Evolutionary conservation across 1,140 invertebrate species (phyloP), one percentile per base, ranked within the genome.

Genomic region (Micrasema longulum): DNA sequence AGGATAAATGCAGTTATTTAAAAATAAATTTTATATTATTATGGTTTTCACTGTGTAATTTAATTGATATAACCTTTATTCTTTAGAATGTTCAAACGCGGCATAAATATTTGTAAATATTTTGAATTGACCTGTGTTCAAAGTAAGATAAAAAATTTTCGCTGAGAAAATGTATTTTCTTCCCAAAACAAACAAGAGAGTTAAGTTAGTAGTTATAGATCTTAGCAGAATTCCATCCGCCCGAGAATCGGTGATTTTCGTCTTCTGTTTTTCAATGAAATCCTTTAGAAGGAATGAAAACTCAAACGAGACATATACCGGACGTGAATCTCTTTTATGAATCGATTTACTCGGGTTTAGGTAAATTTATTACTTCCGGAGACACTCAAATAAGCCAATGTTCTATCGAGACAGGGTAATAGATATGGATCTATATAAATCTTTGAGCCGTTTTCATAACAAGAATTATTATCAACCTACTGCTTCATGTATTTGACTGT

Each of bases 181-280:
- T 3, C 12, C 4, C 3, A 43, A 43, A 43, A 43, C 41, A 43
- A 43, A 43, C 14, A n/a, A 43, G 2, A 11, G 41, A 31, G 26
- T 7, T 4, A 31, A 31, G 26, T 31, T 31, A 31, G 26, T 31
- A 31, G 26, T 31, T 31, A 7, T 31, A 31, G 26, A 31, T 31
- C 26, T 31, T 4, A 31, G 26, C 26, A 4, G 26, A 31, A 31
- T 31, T 31, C 26, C 26, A 31, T 20, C 18, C 48, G 35, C 20
- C 36, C 55, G 18, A 41, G 55, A 60, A 60, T 60, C 36, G 55
- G 35, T 35, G 36, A 60, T 60, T 60, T 52, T 23, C 5, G 55
- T 60, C 55, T 52, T 60, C 55, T 60, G 55, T 38, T 60, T 60
- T 31, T 60, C 31, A 60, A 38, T 60, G 55, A 35, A 43, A 14